phyloP scores from a whole-genome alignment of 2,888 invertebrate genomes.

The Punctoribates punctum region DNA sequence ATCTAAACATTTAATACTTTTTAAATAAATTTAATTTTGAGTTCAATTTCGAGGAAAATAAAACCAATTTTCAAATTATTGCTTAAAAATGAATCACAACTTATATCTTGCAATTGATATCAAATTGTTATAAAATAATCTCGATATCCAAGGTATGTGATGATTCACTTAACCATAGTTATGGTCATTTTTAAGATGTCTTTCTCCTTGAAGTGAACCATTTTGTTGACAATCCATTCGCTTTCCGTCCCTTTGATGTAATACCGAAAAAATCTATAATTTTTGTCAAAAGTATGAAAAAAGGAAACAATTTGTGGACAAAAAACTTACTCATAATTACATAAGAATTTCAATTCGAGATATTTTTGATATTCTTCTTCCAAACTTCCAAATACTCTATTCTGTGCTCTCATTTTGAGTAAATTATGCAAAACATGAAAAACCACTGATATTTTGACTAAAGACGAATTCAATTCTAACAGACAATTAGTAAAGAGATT shows the following conservation, averaged over 20 bases:
- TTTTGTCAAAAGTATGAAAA: background rate
- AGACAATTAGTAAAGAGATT: too few relatives aligned
- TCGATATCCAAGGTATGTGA: too few relatives aligned
- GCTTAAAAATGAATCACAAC: too few relatives aligned
- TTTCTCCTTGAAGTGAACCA: slow-evolving; percentile 67
- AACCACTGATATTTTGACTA: slow-evolving; percentile 30
- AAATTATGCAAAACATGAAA: slow-evolving; percentile 13
- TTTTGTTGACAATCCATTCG: slow-evolving; percentile 74
- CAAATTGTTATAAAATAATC: too few relatives aligned
- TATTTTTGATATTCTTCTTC: slow-evolving; percentile 28
- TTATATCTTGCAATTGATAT: too few relatives aligned
- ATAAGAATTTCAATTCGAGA: slow-evolving; percentile 10
- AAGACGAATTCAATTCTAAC: background rate
- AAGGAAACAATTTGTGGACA: background rate
- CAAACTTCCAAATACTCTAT: background rate
- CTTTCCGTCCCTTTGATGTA: slow-evolving; percentile 73
- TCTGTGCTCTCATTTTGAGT: background rate
- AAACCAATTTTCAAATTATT: too few relatives aligned
- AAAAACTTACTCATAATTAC: slow-evolving; percentile 38
- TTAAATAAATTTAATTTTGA: background rate
- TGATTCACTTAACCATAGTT: too few relatives aligned
- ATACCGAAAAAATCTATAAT: slow-evolving; percentile 68
- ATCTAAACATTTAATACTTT: background rate
- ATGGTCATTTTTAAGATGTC: background rate
- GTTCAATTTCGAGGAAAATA: background rate